Conservation (phyloP, 2,797 vertebrate species). For the Percopsis omiscomaycus region DNA sequence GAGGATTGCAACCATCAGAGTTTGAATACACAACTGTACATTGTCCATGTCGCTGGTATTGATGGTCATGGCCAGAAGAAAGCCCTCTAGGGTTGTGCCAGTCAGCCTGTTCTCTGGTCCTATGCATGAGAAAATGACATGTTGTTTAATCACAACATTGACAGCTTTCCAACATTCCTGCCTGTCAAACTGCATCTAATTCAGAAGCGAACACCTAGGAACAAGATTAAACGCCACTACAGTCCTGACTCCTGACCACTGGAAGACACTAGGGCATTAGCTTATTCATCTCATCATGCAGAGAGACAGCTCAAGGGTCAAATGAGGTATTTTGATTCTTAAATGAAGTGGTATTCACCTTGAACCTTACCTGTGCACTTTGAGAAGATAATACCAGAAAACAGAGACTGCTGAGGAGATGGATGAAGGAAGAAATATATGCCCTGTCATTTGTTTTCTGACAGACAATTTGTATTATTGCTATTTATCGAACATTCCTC, state of each 20-base stretch:
- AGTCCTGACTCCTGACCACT: slow-evolving; percentile 2
- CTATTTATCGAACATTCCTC: slow-evolving; percentile 30
- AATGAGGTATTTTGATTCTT: slow-evolving; percentile 16
- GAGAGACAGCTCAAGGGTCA: neutral
- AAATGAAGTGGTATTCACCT: neutral
- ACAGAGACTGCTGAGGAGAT: slow-evolving; percentile 4
- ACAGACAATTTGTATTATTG: slow-evolving; percentile 45
- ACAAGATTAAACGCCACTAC: neutral
- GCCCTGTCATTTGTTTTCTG: slow-evolving; percentile 27
- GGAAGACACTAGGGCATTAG: slow-evolving; percentile 9
- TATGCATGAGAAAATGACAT: slow-evolving; percentile 2
- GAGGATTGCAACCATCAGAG: too few relatives aligned
- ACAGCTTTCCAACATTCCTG: neutral
- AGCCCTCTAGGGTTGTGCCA: neutral
- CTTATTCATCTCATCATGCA: neutral
- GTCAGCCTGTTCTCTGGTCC: neutral
- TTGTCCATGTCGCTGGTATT: slow-evolving; percentile 4
- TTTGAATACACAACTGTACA: too few relatives aligned
- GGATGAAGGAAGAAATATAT: slow-evolving; percentile 19
- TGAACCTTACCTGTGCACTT: slow-evolving; percentile 10
- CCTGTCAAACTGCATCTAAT: neutral
- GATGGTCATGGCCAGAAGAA: neutral
- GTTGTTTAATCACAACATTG: neutral
- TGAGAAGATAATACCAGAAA: slow-evolving; percentile 9
- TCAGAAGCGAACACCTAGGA: neutral